Evolutionary conservation across 2,888 invertebrate genomes (phyloP).

Genomic region (Cheilosia urbana): DNA sequence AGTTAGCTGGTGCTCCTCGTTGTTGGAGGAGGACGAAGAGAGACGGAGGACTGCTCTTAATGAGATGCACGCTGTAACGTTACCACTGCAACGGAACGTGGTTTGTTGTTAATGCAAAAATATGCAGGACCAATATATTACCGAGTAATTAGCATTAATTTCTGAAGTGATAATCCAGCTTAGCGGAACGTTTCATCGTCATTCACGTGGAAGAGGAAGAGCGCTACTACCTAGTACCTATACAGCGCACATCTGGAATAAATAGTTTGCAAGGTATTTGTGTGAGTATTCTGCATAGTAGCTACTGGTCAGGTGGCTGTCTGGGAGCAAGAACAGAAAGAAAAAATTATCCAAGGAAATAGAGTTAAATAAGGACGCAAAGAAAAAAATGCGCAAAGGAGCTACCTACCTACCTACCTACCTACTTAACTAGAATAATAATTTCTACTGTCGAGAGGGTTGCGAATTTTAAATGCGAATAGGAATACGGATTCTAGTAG

Average conservation of each 20-base stretch:
- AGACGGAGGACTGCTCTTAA: slow-evolving; percentile 6
- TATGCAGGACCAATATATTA: slow-evolving; percentile 79
- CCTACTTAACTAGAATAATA: slow-evolving; percentile 70
- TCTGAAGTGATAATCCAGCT: slow-evolving; percentile 79
- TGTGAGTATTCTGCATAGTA: background rate
- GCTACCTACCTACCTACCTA: slow-evolving; percentile 43
- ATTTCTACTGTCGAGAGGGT: slow-evolving; percentile 53
- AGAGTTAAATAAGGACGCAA: slow-evolving; percentile 68
- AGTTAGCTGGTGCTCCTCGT: slow-evolving; percentile 75
- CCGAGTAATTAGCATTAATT: slow-evolving; percentile 82
- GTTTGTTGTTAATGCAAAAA: slow-evolving; percentile 76
- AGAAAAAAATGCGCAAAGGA: slow-evolving; percentile 27
- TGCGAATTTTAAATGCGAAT: slow-evolving; percentile 64
- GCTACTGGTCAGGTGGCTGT: slow-evolving; percentile 55
- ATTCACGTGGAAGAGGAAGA: slow-evolving; percentile 28
- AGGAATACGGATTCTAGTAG: background rate
- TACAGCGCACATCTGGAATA: slow-evolving; percentile 20
- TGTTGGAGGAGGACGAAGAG: background rate
- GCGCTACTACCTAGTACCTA: slow-evolving; percentile 5
- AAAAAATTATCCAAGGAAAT: slow-evolving; percentile 30
- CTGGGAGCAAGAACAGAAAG: slow-evolving; percentile 2
- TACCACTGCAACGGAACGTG: slow-evolving; percentile 48
- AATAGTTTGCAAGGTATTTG: background rate
- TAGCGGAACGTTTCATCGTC: slow-evolving; percentile 72
- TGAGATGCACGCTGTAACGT: slow-evolving; percentile 22